Evolutionary conservation across 2,113 vertebrate genomes (phyloP).

Genomic region (Hydrochoerus hydrochaeris): DNA sequence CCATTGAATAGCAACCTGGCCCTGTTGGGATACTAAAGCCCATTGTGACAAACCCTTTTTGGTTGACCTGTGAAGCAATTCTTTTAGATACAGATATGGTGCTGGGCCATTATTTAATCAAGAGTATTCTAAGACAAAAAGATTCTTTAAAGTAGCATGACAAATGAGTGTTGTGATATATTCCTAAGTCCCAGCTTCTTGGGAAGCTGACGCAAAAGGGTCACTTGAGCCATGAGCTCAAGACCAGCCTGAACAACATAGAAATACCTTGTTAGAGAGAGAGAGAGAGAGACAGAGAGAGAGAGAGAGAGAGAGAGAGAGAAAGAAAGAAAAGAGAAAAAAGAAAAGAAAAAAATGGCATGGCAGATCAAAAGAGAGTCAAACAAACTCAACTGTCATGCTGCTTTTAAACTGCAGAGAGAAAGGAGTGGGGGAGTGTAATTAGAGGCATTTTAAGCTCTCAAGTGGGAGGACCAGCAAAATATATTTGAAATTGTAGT

Average conservation of each 20-base stretch:
- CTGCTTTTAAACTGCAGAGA: slow-evolving; percentile 21
- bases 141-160: neutral
- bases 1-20: neutral
- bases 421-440: neutral
- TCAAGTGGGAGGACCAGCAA: slow-evolving; percentile 34
- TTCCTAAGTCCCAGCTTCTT: neutral
- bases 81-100: neutral
- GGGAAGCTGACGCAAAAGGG: neutral
- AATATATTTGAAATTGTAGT: slow-evolving; percentile 48
- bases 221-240: neutral
- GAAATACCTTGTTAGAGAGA: neutral
- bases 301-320: no score
- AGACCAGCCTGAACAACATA: neutral
- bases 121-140: neutral
- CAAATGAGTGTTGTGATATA: neutral
- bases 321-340: no score
- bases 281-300: no score
- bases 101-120: slow-evolving; percentile 2
- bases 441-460: slow-evolving; percentile 67
- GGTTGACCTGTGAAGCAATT: slow-evolving; percentile 9
- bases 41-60: neutral
- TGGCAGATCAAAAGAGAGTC: neutral
- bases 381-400: neutral
- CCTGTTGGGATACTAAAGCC: neutral
- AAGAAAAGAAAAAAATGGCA: neutral